Evolutionary conservation across 2,113 vertebrate genomes (phyloP).

Genomic region (Paracanthobrama guichenoti): DNA sequence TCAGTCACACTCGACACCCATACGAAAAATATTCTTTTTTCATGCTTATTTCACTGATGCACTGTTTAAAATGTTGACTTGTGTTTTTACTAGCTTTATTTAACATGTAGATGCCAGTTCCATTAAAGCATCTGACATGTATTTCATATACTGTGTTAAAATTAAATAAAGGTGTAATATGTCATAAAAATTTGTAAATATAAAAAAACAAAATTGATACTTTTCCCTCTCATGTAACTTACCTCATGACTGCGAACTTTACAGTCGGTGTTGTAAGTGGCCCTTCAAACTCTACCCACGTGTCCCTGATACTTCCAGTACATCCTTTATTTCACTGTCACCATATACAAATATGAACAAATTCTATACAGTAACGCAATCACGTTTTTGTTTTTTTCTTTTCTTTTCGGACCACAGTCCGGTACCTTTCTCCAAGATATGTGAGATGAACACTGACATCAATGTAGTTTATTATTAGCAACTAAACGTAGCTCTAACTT

Average conservation of each 20-base stretch:
- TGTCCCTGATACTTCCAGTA: constrained; percentile 67
- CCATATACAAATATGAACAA: constrained; percentile 78
- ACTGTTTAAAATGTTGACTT: background rate
- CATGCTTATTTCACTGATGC: constrained; percentile 11
- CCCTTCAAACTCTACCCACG: constrained; percentile 64
- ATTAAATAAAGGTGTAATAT: background rate
- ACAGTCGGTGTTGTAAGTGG: constrained; percentile 3
- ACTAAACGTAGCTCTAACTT: constrained; percentile 73
- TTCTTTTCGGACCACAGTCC: constrained; percentile 70
- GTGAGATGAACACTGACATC: constrained; percentile 74
- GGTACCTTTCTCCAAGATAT: constrained; percentile 70
- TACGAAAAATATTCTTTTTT: background rate
- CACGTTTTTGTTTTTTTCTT: constrained; percentile 60
- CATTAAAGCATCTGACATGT: background rate
- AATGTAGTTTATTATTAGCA: constrained; percentile 68
- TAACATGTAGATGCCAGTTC: background rate
- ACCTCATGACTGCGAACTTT: constrained; percentile 37
- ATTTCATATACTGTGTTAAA: background rate
- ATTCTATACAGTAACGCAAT: constrained; percentile 78
- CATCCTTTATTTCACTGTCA: constrained; percentile 79
- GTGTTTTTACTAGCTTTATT: background rate
- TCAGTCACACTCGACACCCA: constrained; percentile 11
- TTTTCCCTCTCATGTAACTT: constrained; percentile 44
- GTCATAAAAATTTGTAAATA: background rate
- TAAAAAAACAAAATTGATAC: background rate